phyloP scores from a whole-genome alignment of 1,140 invertebrate species.

The Odontomachus brunneus region DNA sequence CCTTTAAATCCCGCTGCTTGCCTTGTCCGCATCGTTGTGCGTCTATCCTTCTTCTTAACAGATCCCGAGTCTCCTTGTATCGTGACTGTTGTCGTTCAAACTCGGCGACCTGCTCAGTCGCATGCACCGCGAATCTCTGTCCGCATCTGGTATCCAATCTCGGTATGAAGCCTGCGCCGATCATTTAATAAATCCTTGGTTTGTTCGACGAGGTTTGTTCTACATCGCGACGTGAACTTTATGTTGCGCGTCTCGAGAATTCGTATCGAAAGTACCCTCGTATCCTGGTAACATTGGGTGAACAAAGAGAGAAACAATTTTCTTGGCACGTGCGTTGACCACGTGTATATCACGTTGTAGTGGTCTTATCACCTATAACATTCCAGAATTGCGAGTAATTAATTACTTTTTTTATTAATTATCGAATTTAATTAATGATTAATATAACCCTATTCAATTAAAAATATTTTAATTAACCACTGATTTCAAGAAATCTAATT shows the following conservation, averaged over 20 bases:
- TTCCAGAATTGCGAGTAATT: no score
- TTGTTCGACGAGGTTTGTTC: not conserved
- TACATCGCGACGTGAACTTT: not conserved
- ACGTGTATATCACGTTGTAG: conserved; percentile 86
- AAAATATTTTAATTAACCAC: no score
- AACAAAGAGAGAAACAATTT: conserved; percentile 88
- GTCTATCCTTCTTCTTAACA: conserved; percentile 85
- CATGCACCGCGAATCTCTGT: conserved; percentile 88
- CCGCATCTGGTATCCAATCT: conserved; percentile 87
- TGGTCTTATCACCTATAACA: conserved; percentile 42
- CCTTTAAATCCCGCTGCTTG: conserved; percentile 87
- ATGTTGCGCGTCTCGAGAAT: not conserved
- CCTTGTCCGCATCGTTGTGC: conserved; percentile 87
- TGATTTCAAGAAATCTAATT: no score
- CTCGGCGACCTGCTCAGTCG: conserved; percentile 89
- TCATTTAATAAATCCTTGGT: not conserved
- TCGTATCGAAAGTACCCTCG: conserved; percentile 85
- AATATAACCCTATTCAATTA: no score
- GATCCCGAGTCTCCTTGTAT: conserved; percentile 85
- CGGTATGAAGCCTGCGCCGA: conserved; percentile 87
- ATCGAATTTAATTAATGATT: no score
- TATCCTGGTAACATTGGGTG: conserved; percentile 90
- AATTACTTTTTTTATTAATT: no score
- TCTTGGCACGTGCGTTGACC: conserved; percentile 87
- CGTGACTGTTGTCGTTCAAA: conserved; percentile 88